phyloP scores from a whole-genome alignment of 2,113 vertebrate species.

The Pteruthius melanotis region DNA sequence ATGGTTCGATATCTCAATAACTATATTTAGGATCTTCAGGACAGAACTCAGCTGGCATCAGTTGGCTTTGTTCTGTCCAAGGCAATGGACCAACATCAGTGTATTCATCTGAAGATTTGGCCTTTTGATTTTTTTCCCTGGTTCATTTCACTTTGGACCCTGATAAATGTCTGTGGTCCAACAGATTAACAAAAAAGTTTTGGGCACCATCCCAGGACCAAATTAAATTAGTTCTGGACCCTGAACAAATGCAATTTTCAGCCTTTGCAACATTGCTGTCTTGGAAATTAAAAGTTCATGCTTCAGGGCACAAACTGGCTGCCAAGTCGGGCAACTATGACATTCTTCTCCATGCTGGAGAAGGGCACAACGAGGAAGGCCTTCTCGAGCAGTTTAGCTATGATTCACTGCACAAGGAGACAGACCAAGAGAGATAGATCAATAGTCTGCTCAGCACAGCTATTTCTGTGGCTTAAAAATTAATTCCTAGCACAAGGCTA shows the following conservation, averaged over 20 bases:
- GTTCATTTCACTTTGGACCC: not conserved
- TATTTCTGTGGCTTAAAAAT: not conserved
- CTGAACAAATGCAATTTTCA: conserved; percentile 41
- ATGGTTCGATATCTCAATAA: not conserved
- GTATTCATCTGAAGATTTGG: not conserved
- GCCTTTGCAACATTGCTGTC: not conserved
- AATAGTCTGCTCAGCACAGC: not conserved
- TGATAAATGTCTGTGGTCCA: not conserved
- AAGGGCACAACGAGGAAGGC: not conserved
- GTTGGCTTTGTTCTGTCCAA: not conserved
- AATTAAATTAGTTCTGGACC: conserved; percentile 46
- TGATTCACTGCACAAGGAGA: not conserved
- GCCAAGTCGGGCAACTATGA: not conserved
- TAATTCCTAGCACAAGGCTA: not conserved
- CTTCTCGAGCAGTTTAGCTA: not conserved
- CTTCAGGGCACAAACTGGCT: conserved; percentile 1
- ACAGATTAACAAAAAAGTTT: not conserved
- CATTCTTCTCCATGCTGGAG: not conserved
- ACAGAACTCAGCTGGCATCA: not conserved
- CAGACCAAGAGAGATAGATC: not conserved
- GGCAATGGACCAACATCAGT: not conserved
- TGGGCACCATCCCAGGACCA: not conserved
- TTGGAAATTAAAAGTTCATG: conserved; percentile 44
- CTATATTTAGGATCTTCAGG: not conserved
- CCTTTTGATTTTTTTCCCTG: not conserved